These are phyloP conservation scores for Muscidifurax raptorellus DNA, from an alignment of 1,140 invertebrate species.

Conservation along the genomic window DNA sequence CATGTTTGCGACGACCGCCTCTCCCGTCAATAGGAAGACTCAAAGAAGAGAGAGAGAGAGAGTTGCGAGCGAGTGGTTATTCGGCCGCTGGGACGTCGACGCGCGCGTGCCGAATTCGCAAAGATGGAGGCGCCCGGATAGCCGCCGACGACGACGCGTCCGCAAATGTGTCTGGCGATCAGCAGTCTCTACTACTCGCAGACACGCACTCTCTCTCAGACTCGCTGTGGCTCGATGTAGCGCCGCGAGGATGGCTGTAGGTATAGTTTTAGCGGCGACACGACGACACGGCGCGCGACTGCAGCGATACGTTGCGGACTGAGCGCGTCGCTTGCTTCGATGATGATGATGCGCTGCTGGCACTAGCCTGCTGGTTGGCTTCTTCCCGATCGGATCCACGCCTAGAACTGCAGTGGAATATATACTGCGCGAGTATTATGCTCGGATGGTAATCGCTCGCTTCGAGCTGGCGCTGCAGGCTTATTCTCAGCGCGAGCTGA, in stretches of 20 bases:
- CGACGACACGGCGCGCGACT: constrained; percentile 14
- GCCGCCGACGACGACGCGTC: no score
- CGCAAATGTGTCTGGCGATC: background rate
- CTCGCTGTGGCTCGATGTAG: background rate
- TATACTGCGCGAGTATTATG: background rate
- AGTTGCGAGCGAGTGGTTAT: background rate
- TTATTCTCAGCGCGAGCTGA: background rate
- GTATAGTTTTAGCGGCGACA: background rate
- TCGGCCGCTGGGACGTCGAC: no score
- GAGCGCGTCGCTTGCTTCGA: background rate
- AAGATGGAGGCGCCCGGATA: no score
- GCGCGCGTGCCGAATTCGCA: background rate
- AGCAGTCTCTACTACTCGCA: no score
- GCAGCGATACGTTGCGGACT: constrained; percentile 5
- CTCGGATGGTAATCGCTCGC: constrained; percentile 8
- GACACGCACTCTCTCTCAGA: constrained; percentile 11
- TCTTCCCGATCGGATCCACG: constrained; percentile 32
- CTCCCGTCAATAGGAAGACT: no score
- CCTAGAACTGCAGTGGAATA: background rate
- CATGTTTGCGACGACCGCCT: constrained; percentile 70
- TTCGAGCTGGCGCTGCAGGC: no score
- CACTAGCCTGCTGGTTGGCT: constrained; percentile 20
- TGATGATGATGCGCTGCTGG: background rate
- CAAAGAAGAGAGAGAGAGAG: no score
- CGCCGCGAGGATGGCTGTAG: background rate